Evolutionary conservation across 2,113 vertebrate species (phyloP), one percentile per base, ranked within the genome.

Genomic region (Symphodus melops): DNA sequence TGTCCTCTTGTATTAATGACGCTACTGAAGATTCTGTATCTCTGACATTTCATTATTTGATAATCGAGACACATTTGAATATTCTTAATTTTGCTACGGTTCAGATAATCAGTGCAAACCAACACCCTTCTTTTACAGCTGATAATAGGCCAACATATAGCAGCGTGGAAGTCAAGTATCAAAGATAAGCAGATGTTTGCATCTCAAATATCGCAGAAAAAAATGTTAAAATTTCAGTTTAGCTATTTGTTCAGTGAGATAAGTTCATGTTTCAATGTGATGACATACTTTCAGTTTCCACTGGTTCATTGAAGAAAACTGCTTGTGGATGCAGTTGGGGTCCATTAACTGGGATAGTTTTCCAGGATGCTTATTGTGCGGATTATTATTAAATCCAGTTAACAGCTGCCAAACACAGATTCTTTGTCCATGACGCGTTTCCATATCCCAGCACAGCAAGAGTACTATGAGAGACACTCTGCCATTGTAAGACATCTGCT

Each of bases 321-420:
- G 84, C 87, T 86, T 64, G 69, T 79, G 64, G 60, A 83, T 75
- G 72, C 84, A 78, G 86, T 86, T n/a, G 41, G 74, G 85, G 62
- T 88, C 78, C 84, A 90, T 92, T 87, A 88, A 91, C 85, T 71
- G 79, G 57, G 62, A 72, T 68, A 71, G 66, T 83, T 65, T 73
- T 85, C 76, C 71, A 59, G 85, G 83, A 82, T 85, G 86, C 84
- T 85, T 37, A 65, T 89, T 83, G 77, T 77, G 81, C 68, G 79
- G 86, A 83, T 87, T 81, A 78, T 82, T 88, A 89, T 91, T 89
- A 90, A 87, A 91, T 76, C 79, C 86, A 70, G 82, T 85, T 86
- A 88, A 84, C 88, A 89, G 86, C 88, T 90, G 84, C 87, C 41
- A 60, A 66, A 72, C 44, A 84, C 63, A 72, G 68, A 86, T 78